Percentiles rank a stretch among this genome's conserved stretches.
phyloP scores from a whole-genome alignment of 2,888 invertebrate genomes.

The Acanthopleura granulata region DNA sequence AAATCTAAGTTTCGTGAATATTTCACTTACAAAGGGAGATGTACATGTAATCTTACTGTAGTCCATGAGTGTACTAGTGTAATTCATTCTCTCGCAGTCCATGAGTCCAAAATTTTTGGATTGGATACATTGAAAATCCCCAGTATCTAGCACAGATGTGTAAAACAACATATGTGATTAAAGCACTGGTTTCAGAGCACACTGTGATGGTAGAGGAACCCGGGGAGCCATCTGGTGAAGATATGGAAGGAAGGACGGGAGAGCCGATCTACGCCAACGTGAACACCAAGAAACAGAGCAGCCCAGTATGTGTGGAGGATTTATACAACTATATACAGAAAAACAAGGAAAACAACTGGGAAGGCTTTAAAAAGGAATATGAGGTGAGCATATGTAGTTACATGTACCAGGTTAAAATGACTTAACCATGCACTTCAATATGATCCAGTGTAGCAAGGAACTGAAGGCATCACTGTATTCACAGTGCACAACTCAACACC shows the following conservation, averaged over 20 bases:
- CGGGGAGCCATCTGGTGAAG: not conserved
- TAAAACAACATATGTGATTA: not conserved
- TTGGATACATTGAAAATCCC: no score
- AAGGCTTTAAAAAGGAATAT: conserved; percentile 56
- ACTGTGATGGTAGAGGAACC: conserved; percentile 17
- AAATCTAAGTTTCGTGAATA: no score
- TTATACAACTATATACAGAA: conserved; percentile 51
- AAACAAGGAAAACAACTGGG: conserved; percentile 50
- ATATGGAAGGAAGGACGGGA: conserved; percentile 24
- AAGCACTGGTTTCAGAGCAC: conserved; percentile 13
- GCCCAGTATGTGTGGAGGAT: conserved; percentile 50
- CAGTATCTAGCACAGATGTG: not conserved
- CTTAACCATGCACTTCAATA: no score
- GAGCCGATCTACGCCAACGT: conserved; percentile 63
- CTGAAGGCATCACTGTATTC: no score
- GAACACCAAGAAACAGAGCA: conserved; percentile 49
- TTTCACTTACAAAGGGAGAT: no score
- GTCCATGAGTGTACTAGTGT: no score
- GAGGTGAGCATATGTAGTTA: conserved; percentile 39
- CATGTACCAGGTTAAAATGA: no score
- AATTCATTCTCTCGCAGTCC: not conserved
- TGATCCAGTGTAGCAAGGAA: no score
- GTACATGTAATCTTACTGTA: no score
- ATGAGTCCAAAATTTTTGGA: not conserved
- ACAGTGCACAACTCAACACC: no score